Conservation (phyloP, 2,113 vertebrate genomes). For the Oostethus manadensis region DNA sequence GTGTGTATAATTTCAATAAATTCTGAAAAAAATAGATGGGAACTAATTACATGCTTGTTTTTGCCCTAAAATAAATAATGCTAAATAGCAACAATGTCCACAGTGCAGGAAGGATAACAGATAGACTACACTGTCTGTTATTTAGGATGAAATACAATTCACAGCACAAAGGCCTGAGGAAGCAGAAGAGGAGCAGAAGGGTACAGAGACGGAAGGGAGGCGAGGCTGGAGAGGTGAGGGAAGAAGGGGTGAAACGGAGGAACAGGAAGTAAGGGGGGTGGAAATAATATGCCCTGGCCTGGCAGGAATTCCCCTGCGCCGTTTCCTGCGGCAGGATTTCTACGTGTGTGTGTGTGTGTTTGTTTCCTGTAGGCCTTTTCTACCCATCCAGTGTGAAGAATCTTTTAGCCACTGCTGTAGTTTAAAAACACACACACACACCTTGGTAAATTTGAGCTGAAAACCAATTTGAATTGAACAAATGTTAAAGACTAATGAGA, state of each 20-base stretch:
- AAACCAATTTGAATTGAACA: too few species aligned
- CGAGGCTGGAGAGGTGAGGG: constrained; percentile 26
- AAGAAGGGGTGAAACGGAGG: constrained; percentile 33
- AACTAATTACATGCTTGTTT: not conserved
- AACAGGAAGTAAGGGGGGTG: constrained; percentile 52
- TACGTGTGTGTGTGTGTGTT: constrained; percentile 32
- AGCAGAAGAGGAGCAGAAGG: constrained; percentile 30
- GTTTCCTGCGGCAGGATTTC: constrained; percentile 61
- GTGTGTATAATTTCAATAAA: not conserved
- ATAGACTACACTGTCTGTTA: not conserved
- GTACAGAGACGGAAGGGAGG: constrained; percentile 10
- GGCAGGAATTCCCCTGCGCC: constrained; percentile 66
- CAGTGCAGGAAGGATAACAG: not conserved
- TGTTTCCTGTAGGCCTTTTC: constrained; percentile 56
- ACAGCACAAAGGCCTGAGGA: constrained; percentile 20
- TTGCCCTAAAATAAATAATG: not conserved
- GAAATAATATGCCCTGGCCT: constrained; percentile 60
- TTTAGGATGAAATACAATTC: constrained; percentile 23
- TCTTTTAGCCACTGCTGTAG: constrained; percentile 64
- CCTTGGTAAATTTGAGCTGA: too few species aligned
- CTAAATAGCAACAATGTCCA: not conserved
- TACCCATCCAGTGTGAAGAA: constrained; percentile 56
- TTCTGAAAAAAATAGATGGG: not conserved
- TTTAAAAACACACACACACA: constrained; percentile 36
- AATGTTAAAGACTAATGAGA: too few species aligned